Evolutionary conservation across 1,140 invertebrate species (phyloP), one percentile per base, ranked within the genome.

Genomic region (Anadara kagoshimensis): DNA sequence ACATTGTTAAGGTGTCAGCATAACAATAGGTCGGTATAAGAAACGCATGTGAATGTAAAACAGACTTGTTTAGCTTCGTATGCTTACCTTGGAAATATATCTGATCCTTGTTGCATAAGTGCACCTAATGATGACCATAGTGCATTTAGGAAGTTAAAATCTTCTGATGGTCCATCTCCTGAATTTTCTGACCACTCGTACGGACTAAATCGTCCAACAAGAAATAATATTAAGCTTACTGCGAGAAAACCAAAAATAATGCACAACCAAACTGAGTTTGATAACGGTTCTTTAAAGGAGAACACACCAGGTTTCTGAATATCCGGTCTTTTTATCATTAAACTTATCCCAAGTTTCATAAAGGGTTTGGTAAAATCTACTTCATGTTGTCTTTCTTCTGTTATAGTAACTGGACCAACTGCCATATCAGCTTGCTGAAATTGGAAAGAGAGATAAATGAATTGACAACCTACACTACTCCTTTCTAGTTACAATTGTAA

Each of bases 71-170:
- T n/a, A n/a, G n/a, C n/a, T n/a, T n/a, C n/a, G n/a, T n/a, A 29
- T 18, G 79, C 81, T 73, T 85, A 97, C 94, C 96, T 94, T 24
- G 97, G 98, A 58, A 95, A 94, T 86, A 98, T 95, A 89, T 99
- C 97, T 16, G 87, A 95, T 95, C 98, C 97, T 90, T 99, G 98
- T 89, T 99, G 97, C 95, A 99, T 97, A 86, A 99, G 96, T 26
- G 97, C 96, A 8, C 96, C 96, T 49, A 99, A 90, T 0, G 97
- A 93, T 86, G 99, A 99, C 98, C 98, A 99, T 12, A 88, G 67
- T 14, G 85, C 85, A 79, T 89, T 89, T 18, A 79, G 53, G 43
- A 89, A 94, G 79, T 94, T 97, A 90, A 99, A 99, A 36, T 90
- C 90, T 72, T 86, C 88, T 64, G 83, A 84, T 85, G 84, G 67